Percentiles rank a stretch among this genome's conserved stretches.
Evolutionary conservation across 1,140 invertebrate species (phyloP).

Genomic region (Tetragnatha versicolor): DNA sequence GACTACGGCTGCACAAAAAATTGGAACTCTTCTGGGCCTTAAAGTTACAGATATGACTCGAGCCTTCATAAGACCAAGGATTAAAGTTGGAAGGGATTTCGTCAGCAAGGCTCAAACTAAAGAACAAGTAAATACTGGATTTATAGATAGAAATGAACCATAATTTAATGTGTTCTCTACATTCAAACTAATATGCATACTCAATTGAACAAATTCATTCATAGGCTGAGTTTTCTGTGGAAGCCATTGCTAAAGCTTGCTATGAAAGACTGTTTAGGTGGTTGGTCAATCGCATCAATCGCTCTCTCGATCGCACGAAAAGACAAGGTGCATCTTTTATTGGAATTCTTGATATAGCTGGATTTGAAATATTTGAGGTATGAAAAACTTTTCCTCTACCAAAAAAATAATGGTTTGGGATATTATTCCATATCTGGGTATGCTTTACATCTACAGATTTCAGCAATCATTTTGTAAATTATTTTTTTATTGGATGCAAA

Average conservation of each 20-base stretch:
- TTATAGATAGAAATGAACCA: neutral
- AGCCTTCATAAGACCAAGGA: slow-evolving; percentile 95
- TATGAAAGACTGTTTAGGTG: slow-evolving; percentile 99
- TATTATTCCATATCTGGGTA: neutral
- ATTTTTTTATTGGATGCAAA: neutral
- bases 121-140: slow-evolving; percentile 74
- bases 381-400: neutral
- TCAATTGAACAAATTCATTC: neutral
- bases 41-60: slow-evolving; percentile 96
- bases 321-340: slow-evolving; percentile 99
- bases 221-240: slow-evolving; percentile 94
- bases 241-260: slow-evolving; percentile 98
- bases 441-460: neutral
- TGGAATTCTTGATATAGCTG: slow-evolving; percentile 99
- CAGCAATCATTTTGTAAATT: neutral
- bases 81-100: slow-evolving; percentile 97
- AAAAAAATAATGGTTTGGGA: no score
- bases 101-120: slow-evolving; percentile 99
- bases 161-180: no score
- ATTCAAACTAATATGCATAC: no score
- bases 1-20: slow-evolving; percentile 94
- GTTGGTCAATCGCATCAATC: slow-evolving; percentile 78
- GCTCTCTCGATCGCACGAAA: slow-evolving; percentile 93
- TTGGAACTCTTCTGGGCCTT: slow-evolving; percentile 85
- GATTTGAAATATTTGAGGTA: slow-evolving; percentile 97